phyloP scores from a whole-genome alignment of 2,888 invertebrate genomes.

The Bombyx huttoni region DNA sequence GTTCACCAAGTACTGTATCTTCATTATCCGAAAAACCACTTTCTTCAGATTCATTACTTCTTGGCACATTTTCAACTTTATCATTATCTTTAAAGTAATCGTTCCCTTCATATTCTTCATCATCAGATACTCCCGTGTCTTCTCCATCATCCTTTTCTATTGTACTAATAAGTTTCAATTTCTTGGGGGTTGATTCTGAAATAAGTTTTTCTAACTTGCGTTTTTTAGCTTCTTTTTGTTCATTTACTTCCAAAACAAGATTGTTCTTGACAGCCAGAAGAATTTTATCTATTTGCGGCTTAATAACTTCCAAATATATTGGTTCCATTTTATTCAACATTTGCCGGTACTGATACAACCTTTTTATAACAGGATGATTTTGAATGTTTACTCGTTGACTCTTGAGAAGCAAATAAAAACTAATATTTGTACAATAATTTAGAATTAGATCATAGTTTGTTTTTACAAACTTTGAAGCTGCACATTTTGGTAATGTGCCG shows the following conservation, averaged over 20 bases:
- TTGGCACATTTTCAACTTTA: constrained; percentile 16
- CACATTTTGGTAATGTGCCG: constrained; percentile 74
- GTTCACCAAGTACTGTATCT: constrained; percentile 30
- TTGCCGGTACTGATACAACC: constrained; percentile 85
- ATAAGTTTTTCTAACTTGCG: constrained; percentile 34
- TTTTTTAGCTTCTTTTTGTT: constrained; percentile 30
- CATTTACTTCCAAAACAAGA: constrained; percentile 35
- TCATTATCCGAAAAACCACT: constrained; percentile 62
- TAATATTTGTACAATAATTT: constrained; percentile 89
- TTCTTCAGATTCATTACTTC: constrained; percentile 46
- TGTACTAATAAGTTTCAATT: constrained; percentile 49
- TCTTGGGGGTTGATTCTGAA: constrained; percentile 37
- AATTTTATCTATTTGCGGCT: constrained; percentile 77
- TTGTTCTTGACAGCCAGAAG: constrained; percentile 66
- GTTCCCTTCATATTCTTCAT: constrained; percentile 52
- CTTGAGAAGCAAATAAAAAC: constrained; percentile 89
- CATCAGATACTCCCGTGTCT: constrained; percentile 58
- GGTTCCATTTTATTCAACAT: constrained; percentile 81
- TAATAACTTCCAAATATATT: constrained; percentile 77
- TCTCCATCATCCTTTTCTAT: constrained; percentile 55
- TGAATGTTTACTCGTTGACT: constrained; percentile 79
- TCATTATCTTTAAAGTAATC: constrained; percentile 32
- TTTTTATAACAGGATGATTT: constrained; percentile 91
- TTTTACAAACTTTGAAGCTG: constrained; percentile 79
- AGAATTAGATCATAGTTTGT: constrained; percentile 78